Evolutionary conservation across 2,888 invertebrate species (phyloP), one percentile per base, ranked within the genome.

Genomic region (Drosophila anomalata): DNA sequence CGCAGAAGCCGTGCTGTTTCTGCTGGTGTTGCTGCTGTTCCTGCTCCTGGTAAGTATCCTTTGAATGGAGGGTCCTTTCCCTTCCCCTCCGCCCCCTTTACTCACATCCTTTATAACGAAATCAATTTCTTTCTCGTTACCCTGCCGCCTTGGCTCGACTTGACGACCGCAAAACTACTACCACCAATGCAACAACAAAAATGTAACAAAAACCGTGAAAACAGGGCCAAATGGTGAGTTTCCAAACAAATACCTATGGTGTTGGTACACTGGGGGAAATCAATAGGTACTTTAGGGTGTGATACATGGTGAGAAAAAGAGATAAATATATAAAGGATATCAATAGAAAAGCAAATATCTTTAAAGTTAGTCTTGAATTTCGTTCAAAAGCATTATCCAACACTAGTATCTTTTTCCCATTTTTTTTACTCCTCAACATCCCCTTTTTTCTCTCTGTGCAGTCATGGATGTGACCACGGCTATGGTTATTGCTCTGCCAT

Each of bases 21-120:
- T 94, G 94, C 85, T 94, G 94, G 94, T 95, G 94, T 90, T 95
- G 95, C 89, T 95, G 95, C 91, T 95, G 95, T 92, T 94, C 94
- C 90, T 95, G 95, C 92, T 94, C 94, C 89, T 95, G 94, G 94
- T 94, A 91, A 92, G 92, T 92, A 50, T 14, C 39, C 44, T 12
- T 47, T 31, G 11, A 71, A 50, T 57, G 41, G 57, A 57, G 9
- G 3, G 2, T 0, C 1, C 17, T 17, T 17, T 1, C 17, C 17
- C 17, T 17, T 17, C 17, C 17, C 17, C 17, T 17, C 1, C 22
- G n/a, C 48, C 42, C 44, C 59, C 56, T 47, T 31, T 54, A 44
- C 46, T 42, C 39, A 41, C 54, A 42, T 48, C 58, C 68, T 44
- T 39, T 59, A 41, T 55, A 63, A 58, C 57, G 39, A 42, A 63